A percentile compares a stretch with the other conserved stretches of the same genome.
phyloP scores from a whole-genome alignment of 2,888 invertebrate genomes.

The Caenorhabditis sinica region DNA sequence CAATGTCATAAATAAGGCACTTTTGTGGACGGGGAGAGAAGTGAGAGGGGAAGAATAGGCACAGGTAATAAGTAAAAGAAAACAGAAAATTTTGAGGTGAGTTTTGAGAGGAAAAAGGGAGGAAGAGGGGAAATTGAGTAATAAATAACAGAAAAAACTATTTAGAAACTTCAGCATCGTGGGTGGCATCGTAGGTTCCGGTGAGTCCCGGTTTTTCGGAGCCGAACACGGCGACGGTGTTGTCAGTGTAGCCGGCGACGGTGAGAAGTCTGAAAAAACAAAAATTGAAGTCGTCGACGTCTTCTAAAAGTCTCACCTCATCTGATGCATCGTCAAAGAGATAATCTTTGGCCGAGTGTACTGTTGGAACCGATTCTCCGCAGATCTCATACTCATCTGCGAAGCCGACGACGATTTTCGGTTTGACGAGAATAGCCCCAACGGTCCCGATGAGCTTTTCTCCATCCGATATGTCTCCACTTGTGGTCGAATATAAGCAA shows the following conservation, averaged over 20 bases:
- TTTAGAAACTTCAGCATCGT: neutral
- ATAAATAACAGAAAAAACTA: neutral
- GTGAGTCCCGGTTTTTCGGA: slow-evolving; percentile 57
- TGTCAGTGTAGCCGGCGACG: slow-evolving; percentile 62
- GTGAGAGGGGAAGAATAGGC: neutral
- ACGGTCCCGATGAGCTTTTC: slow-evolving; percentile 1
- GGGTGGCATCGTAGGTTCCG: slow-evolving; percentile 36
- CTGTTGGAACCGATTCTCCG: too few relatives aligned
- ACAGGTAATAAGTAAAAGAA: too few relatives aligned
- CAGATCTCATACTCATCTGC: neutral
- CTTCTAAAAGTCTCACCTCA: too few relatives aligned
- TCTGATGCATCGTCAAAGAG: slow-evolving; percentile 67
- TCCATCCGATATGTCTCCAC: neutral
- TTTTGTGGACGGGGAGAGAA: neutral
- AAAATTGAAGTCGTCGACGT: neutral
- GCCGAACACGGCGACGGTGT: slow-evolving; percentile 62
- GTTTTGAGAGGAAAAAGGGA: neutral
- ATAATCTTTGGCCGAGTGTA: slow-evolving; percentile 36
- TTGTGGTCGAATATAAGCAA: slow-evolving; percentile 40
- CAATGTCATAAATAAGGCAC: neutral
- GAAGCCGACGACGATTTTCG: slow-evolving; percentile 37
- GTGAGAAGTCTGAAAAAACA: slow-evolving; percentile 59
- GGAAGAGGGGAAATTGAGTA: neutral
- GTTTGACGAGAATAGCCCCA: slow-evolving; percentile 46
- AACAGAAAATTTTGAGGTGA: too few relatives aligned